Conservation (phyloP, 2,888 invertebrate species). For the Brassicogethes aeneus region DNA sequence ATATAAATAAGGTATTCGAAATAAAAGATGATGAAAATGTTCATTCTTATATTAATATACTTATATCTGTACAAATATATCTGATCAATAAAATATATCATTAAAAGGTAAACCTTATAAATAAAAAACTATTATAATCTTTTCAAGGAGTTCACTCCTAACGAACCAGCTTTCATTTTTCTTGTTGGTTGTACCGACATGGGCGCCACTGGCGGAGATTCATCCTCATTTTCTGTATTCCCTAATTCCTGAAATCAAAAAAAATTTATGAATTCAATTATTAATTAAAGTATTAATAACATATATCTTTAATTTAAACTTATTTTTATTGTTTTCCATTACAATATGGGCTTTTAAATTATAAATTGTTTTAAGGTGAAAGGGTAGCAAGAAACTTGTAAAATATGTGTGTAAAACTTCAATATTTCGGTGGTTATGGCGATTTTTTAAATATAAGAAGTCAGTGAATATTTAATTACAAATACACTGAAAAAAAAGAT, state of each 20-base stretch:
- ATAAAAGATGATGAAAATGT: constrained; percentile 18
- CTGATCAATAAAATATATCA: constrained; percentile 29
- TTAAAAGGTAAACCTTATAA: constrained; percentile 28
- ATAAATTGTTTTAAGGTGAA: too few species aligned
- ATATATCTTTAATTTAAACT: too few species aligned
- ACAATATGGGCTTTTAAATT: too few species aligned
- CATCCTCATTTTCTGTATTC: constrained; percentile 45
- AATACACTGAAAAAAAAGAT: too few species aligned
- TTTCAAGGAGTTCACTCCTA: constrained; percentile 58
- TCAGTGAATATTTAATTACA: too few species aligned
- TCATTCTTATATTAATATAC: constrained; percentile 19
- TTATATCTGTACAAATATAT: constrained; percentile 32
- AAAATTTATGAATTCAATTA: constrained; percentile 2
- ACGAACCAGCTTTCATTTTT: constrained; percentile 60
- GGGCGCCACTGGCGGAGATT: constrained; percentile 57
- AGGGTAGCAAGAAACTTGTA: too few species aligned
- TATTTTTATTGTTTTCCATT: too few species aligned
- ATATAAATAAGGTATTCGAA: constrained; percentile 9
- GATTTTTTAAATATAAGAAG: too few species aligned
- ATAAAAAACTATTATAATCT: constrained; percentile 55
- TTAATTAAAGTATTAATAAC: too few species aligned
- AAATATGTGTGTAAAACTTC: too few species aligned
- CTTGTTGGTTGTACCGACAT: constrained; percentile 79
- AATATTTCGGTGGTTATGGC: too few species aligned
- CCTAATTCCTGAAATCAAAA: constrained; percentile 60